Base-by-base conservation (phyloP, 2,888 invertebrate species). In the Lasius fuliginosus region DNA sequence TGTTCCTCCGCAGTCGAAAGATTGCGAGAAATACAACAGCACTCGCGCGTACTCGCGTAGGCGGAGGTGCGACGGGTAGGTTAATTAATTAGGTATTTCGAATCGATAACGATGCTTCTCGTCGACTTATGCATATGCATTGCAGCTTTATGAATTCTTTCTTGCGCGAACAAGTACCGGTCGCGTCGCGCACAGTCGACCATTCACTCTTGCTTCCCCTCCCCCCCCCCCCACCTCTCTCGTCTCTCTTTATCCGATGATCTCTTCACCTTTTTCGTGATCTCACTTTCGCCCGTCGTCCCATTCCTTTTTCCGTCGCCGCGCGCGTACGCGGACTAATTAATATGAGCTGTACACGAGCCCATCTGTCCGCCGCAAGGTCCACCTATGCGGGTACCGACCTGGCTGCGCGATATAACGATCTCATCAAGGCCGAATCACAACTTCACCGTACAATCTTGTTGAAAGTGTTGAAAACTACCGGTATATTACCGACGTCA, bases 61-160 rank as follows among this genome's bases (percentile, higher is more conserved):
- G 49, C 23, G 67, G 76, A 71, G 75, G 68, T 40, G 73, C 73
- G 42, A 62, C 27, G 46, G 36, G 58, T 64, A 75, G 64, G 76
- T 86, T 89, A 89, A 90, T 90, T 90, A 89, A 90, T 87, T 85
- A 86, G 81, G 23, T 77, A 68, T 82, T 85, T 86, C 77, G 60
- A 84, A 82, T 85, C 87, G 88, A 90, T 89, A 89, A 88, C 87
- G 89, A 86, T 77, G 68, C 81, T 53, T 82, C 74, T 58, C 82
- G 56, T 71, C 62, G 79, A 67, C 67, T 82, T 84, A 86, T 84
- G 36, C 84, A 79, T 86, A 86, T 87, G 83, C 86, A 83, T 81
- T 15, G 60, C 60, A 73, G 83, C 65, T 86, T 86, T 83, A 84
- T 76, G 75, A 82, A 82, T 74, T 82, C 53, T 36, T 85, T 76